Evolutionary conservation across 2,888 invertebrate species (phyloP).

Genomic region (Hypercompe scribonia): DNA sequence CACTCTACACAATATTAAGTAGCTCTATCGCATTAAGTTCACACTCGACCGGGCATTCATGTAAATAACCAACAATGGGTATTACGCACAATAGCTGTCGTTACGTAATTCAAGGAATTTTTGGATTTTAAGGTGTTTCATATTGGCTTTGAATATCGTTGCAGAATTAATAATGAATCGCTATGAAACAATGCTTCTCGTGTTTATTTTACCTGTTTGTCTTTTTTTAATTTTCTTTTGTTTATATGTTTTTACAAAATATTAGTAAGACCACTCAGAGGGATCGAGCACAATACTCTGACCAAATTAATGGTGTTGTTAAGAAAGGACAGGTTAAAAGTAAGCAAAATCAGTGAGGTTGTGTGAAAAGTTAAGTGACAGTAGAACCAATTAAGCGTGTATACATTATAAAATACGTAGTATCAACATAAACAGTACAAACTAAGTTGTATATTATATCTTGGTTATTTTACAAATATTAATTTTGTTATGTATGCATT

Average conservation of each 20-base stretch:
- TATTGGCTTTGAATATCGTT: not conserved
- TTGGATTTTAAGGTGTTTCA: constrained; percentile 16
- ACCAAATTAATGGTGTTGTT: not conserved
- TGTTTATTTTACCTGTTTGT: no score
- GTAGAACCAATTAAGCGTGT: not conserved
- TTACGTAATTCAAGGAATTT: constrained; percentile 42
- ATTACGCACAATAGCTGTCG: constrained; percentile 28
- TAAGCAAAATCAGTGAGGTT: not conserved
- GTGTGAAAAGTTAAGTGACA: not conserved
- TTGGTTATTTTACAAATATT: not conserved
- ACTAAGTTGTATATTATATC: not conserved
- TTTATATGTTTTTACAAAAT: no score
- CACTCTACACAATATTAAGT: constrained; percentile 30
- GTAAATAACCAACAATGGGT: constrained; percentile 41
- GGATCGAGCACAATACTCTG: not conserved
- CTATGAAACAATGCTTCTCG: not conserved
- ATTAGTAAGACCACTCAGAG: not conserved
- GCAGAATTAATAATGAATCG: not conserved
- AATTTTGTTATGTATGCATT: no score
- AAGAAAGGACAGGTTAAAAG: not conserved
- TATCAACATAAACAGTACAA: not conserved
- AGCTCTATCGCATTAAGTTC: constrained; percentile 48
- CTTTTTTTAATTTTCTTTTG: no score
- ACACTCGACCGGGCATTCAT: constrained; percentile 43
- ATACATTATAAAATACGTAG: not conserved